These are phyloP conservation scores for Hymenochirus boettgeri DNA, from an alignment of 2,113 vertebrate genomes.

Conservation along the genomic window DNA sequence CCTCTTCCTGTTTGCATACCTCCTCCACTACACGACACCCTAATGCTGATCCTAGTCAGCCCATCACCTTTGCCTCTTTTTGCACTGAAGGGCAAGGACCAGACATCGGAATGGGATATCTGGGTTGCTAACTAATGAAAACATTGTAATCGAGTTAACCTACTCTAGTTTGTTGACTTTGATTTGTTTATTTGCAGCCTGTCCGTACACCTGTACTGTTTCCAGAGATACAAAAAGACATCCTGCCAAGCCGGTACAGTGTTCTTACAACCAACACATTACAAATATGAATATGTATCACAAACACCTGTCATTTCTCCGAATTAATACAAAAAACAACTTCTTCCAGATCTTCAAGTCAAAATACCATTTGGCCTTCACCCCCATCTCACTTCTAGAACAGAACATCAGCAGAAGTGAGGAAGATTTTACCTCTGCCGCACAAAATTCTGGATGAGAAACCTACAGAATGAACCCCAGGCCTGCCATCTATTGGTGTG, in stretches of 20 bases:
- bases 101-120: background rate
- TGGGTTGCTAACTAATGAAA: background rate
- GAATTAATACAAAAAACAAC: no score
- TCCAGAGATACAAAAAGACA: background rate
- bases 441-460: background rate
- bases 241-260: slow-evolving; percentile 4
- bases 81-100: background rate
- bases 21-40: no score
- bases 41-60: no score
- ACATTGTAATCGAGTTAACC: background rate
- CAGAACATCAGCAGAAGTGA: background rate
- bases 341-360: background rate
- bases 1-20: no score
- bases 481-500: background rate
- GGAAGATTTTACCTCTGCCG: no score
- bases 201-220: slow-evolving; percentile 1
- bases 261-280: no score
- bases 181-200: slow-evolving; percentile 4
- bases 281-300: background rate
- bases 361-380: slow-evolving; percentile 2
- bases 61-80: background rate
- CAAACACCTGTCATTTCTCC: background rate
- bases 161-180: background rate
- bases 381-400: background rate
- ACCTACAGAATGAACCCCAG: background rate